A percentile compares a stretch with the other conserved stretches of the same genome.
Conservation (phyloP, 2,113 vertebrate species). For the Hyla sarda region DNA sequence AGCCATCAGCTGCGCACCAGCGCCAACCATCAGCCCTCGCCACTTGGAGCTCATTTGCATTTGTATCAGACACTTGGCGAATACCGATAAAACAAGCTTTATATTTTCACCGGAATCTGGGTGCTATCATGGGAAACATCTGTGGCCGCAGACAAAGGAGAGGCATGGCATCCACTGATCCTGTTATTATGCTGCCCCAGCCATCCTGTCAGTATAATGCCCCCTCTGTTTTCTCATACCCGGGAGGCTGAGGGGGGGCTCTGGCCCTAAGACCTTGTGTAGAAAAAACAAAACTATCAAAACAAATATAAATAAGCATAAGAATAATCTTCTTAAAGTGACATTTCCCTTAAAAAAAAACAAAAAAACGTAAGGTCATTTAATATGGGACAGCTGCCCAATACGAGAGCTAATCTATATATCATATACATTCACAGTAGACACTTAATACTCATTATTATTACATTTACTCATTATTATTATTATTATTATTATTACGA, state of each 20-base stretch:
- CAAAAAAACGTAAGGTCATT: no score
- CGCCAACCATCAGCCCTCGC: slow-evolving; percentile 41
- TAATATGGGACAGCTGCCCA: no score
- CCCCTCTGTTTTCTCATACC: not conserved
- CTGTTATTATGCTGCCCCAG: slow-evolving; percentile 6
- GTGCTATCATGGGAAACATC: slow-evolving; percentile 70
- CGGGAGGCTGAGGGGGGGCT: not conserved
- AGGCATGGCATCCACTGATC: slow-evolving; percentile 50
- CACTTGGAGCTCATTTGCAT: slow-evolving; percentile 69
- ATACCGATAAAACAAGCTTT: slow-evolving; percentile 67
- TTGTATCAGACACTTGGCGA: slow-evolving; percentile 67
- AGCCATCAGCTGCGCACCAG: slow-evolving; percentile 52
- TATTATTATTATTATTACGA: no score
- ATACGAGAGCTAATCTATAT: no score
- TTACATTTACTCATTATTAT: no score
- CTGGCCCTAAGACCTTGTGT: not conserved
- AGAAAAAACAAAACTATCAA: not conserved
- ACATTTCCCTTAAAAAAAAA: no score
- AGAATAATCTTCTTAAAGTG: not conserved
- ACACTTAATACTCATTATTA: no score
- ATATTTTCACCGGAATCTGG: slow-evolving; percentile 64
- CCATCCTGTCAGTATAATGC: slow-evolving; percentile 46
- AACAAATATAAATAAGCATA: not conserved
- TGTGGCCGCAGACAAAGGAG: slow-evolving; percentile 62
- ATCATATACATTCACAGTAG: no score